Evolutionary conservation across 2,888 invertebrate species (phyloP), one percentile per base, ranked within the genome.

Genomic region (Glaucopsyche alexis): DNA sequence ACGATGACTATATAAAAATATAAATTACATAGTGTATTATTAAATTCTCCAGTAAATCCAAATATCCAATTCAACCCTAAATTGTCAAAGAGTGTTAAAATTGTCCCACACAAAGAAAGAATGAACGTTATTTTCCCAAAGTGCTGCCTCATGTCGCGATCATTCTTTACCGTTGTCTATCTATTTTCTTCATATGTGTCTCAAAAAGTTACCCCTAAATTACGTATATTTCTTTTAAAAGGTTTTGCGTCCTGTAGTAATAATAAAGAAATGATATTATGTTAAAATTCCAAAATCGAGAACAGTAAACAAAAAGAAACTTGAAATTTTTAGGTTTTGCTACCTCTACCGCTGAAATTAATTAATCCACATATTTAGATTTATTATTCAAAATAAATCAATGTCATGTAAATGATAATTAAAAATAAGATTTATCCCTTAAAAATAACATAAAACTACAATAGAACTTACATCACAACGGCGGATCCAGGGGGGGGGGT

Each of bases 81-180:
- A 87, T 85, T 80, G 85, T 80, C 80, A 81, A 81, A 82, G 81
- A 85, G 76, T 82, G 83, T 83, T 81, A 80, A 60, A 60, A 60
- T 60, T 60, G 60, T 29, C 77, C 78, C 78, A 78, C 77, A 78
- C 77, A 77, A 76, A 78, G 77, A 81, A 79, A 80, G 83, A 84
- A 83, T 81, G 79, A 78, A 76, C 81, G 83, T 83, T 87, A 85
- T 87, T 88, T 86, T 84, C 83, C 80, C 80, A 77, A 86, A 84
- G 79, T 88, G 92, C 92, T 85, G 88, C 86, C 86, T 92, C 92
- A 92, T 87, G 87, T 84, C 80, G 79, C 81, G 87, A 89, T 85
- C 92, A 92, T 92, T 92, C 90, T 90, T 92, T 91, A 92, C 85
- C 84, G 82, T 85, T 84, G 84, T 88, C 85, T 87, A 85, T 87